These are phyloP conservation scores for Butorides virescens DNA, from an alignment of 2,113 vertebrate species.

Conservation along the genomic window DNA sequence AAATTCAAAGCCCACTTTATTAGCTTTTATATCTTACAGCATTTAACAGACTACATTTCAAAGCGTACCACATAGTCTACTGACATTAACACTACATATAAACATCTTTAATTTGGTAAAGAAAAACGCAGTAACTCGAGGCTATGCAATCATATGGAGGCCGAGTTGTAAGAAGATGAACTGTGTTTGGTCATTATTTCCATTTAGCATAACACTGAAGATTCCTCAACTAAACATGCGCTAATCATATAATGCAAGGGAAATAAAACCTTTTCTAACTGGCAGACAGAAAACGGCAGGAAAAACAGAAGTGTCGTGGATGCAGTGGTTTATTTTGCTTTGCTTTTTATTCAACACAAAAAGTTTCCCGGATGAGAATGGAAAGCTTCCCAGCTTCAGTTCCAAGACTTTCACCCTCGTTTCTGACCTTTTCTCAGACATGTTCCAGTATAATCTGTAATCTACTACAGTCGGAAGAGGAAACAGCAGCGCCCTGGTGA, in stretches of 20 bases:
- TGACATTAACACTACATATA: constrained; percentile 53
- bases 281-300: constrained; percentile 20
- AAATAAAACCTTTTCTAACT: constrained; percentile 55
- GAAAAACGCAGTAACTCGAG: constrained; percentile 24
- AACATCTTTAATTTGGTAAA: constrained; percentile 53
- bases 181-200: background rate
- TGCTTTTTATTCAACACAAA: background rate
- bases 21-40: constrained; percentile 51
- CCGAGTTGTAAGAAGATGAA: constrained; percentile 8
- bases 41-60: constrained; percentile 49
- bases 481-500: constrained; percentile 78
- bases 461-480: constrained; percentile 78
- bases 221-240: constrained; percentile 31
- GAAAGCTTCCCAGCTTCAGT: constrained; percentile 75
- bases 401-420: constrained; percentile 73
- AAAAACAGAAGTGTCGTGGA: constrained; percentile 24
- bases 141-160: constrained; percentile 37
- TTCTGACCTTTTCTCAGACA: constrained; percentile 78
- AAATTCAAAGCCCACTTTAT: constrained; percentile 29
- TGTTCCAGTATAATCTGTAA: constrained; percentile 78
- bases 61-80: constrained; percentile 27
- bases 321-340: constrained; percentile 42
- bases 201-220: constrained; percentile 37
- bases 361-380: constrained; percentile 66
- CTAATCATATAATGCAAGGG: constrained; percentile 39